These are phyloP conservation scores for Xerus inauris DNA, from an alignment of 2,113 vertebrate species.

Conservation along the genomic window DNA sequence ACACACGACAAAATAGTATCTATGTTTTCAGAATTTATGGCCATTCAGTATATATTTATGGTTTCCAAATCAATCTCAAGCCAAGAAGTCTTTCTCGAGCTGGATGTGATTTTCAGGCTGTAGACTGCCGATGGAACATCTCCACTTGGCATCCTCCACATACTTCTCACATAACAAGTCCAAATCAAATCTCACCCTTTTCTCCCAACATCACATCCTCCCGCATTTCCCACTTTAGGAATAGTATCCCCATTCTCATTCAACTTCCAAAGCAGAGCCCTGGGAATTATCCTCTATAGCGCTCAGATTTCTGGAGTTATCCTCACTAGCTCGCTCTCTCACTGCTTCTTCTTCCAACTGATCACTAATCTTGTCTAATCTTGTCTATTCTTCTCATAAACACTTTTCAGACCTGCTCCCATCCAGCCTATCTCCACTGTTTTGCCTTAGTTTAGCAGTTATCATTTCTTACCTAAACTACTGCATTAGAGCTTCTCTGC, in stretches of 20 bases:
- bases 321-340: neutral
- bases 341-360: neutral
- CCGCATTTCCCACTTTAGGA: neutral
- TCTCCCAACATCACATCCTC: neutral
- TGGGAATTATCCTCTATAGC: neutral
- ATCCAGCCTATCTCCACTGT: neutral
- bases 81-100: constrained; percentile 61
- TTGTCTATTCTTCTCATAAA: neutral
- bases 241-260: neutral
- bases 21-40: constrained; percentile 67
- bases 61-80: constrained; percentile 59
- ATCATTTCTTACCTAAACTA: neutral
- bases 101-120: constrained; percentile 50
- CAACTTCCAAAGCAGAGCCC: neutral
- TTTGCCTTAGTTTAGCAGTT: neutral
- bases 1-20: constrained; percentile 60
- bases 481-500: neutral
- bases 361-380: neutral
- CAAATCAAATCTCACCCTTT: neutral
- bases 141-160: constrained; percentile 21
- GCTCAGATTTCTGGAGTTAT: neutral
- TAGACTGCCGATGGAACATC: neutral
- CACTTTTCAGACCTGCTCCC: neutral
- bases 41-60: constrained; percentile 22
- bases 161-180: neutral